Conservation (phyloP, 2,113 vertebrate genomes). For the Salvelinus namaycush region DNA sequence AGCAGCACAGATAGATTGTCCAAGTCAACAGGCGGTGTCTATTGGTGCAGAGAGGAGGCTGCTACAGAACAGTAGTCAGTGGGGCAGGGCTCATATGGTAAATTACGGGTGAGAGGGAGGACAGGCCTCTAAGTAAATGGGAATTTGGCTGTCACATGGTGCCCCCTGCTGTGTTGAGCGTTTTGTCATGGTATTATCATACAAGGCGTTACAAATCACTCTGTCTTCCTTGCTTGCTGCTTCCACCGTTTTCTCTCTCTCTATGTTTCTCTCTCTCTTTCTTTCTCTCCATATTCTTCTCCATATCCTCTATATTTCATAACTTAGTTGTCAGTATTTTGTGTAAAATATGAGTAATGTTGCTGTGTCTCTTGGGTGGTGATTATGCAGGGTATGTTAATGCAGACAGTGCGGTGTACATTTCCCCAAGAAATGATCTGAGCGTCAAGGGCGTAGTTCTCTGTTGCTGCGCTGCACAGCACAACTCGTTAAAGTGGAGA, state of each 20-base stretch:
- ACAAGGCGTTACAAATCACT: conserved; percentile 31
- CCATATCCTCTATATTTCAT: conserved; percentile 5
- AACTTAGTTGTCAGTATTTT: conserved; percentile 5
- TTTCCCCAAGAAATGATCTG: conserved; percentile 9
- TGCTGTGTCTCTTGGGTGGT: conserved; percentile 3
- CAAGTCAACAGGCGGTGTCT: neutral
- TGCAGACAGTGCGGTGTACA: conserved; percentile 13
- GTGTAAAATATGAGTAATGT: conserved; percentile 18
- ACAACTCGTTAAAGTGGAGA: neutral
- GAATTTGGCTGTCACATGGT: conserved; percentile 32
- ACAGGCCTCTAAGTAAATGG: conserved; percentile 12
- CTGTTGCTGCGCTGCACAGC: neutral
- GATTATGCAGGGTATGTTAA: conserved; percentile 27
- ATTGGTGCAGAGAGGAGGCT: conserved; percentile 13
- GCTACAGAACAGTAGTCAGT: neutral
- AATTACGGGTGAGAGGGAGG: neutral
- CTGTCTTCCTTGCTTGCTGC: neutral
- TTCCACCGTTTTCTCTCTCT: neutral
- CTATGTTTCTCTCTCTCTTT: neutral
- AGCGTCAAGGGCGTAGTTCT: neutral
- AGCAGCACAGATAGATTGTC: neutral
- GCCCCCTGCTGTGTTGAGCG: conserved; percentile 24
- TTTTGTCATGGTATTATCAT: conserved; percentile 45
- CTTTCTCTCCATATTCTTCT: neutral
- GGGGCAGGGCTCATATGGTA: neutral